Percentiles rank a stretch among this genome's conserved stretches.
These are phyloP conservation scores for Acrobasis consociella DNA, from an alignment of 2,888 invertebrate species.

Conservation along the genomic window DNA sequence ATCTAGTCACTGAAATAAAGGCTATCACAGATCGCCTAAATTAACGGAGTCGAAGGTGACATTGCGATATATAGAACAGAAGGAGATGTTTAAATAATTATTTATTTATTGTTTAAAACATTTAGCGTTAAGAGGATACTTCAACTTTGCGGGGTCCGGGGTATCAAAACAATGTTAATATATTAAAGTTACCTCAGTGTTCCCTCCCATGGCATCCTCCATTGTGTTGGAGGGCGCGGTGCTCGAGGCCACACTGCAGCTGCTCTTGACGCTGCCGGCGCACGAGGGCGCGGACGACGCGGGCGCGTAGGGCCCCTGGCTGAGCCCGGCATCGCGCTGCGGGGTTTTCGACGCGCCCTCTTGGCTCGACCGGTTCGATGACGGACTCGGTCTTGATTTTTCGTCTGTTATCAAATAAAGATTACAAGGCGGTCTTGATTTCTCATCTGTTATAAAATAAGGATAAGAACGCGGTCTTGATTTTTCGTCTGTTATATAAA, in stretches of 20 bases:
- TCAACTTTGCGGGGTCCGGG: too few relatives aligned
- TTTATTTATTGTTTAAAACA: too few relatives aligned
- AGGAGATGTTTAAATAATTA: neutral
- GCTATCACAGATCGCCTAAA: too few relatives aligned
- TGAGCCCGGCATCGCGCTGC: conserved; percentile 58
- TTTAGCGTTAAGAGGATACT: too few relatives aligned
- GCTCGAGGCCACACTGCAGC: conserved; percentile 61
- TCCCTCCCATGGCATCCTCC: conserved; percentile 64
- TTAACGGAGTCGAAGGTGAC: too few relatives aligned
- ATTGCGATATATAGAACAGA: too few relatives aligned
- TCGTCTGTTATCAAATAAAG: conserved; percentile 69
- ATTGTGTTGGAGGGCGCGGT: conserved; percentile 50
- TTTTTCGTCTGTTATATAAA: conserved; percentile 64
- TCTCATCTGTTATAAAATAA: too few relatives aligned
- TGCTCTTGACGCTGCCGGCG: conserved; percentile 56
- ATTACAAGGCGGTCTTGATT: conserved; percentile 78
- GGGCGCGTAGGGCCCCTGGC: conserved; percentile 74
- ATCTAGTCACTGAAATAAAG: too few relatives aligned
- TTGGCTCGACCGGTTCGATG: conserved; percentile 74
- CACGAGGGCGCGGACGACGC: conserved; percentile 56
- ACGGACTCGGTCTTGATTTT: conserved; percentile 78
- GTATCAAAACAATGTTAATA: too few relatives aligned
- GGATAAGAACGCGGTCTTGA: conserved; percentile 80
- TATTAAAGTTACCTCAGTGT: conserved; percentile 47
- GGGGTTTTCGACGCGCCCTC: conserved; percentile 75